phyloP scores from a whole-genome alignment of 2,113 vertebrate species.

The Barbus barbus region DNA sequence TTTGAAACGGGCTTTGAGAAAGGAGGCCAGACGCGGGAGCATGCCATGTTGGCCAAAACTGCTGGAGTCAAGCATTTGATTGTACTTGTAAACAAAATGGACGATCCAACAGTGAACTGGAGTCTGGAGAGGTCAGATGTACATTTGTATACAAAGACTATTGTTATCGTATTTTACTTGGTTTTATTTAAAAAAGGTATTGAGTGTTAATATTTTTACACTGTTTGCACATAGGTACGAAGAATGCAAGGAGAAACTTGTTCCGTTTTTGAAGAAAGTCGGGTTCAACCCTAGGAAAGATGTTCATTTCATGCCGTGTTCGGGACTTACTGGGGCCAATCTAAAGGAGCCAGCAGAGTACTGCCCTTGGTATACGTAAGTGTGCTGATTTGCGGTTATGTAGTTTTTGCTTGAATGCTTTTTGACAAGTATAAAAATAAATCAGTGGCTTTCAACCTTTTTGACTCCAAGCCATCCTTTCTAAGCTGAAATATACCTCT shows the following conservation, averaged over 20 bases:
- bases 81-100: constrained; percentile 92
- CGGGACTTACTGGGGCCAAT: constrained; percentile 88
- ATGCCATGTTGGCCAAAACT: constrained; percentile 91
- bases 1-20: constrained; percentile 87
- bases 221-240: constrained; percentile 77
- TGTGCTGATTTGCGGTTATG: constrained; percentile 52
- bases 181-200: neutral
- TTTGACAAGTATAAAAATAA: neutral
- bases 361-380: constrained; percentile 89
- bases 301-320: constrained; percentile 92
- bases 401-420: neutral
- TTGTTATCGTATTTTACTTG: neutral
- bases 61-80: constrained; percentile 91
- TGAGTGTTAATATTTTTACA: neutral
- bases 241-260: constrained; percentile 92
- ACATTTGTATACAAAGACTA: neutral
- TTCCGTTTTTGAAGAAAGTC: constrained; percentile 92
- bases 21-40: constrained; percentile 82
- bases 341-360: constrained; percentile 86
- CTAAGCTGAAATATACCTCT: neutral
- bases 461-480: neutral
- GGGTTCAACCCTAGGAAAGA: constrained; percentile 93
- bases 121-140: constrained; percentile 82
- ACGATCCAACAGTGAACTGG: constrained; percentile 91
- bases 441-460: neutral